Base-by-base conservation (phyloP, 1,140 invertebrate genomes). In the Hyposmocoma kahamanoa region DNA sequence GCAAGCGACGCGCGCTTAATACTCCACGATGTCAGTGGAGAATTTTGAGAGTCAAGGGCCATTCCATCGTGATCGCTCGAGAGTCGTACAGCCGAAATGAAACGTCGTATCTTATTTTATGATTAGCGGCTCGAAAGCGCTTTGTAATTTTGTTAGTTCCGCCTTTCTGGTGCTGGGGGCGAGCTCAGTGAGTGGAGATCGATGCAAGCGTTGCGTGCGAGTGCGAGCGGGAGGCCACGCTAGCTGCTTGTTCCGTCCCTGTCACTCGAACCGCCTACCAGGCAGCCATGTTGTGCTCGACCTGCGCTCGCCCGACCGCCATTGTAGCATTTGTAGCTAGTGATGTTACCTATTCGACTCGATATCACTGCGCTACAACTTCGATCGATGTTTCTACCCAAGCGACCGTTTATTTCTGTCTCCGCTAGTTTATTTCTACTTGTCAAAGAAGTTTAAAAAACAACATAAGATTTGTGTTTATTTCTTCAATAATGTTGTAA, bases 21-120 rank as follows among this genome's bases (percentile, higher is more conserved):
- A 72, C 75, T 76, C 69, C 55, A 69, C 66, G 63, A 69, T 74
- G 82, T 77, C 72, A 71, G 77, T 82, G 53, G 72, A 82, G 72
- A 81, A 81, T 83, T 83, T 83, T 71, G 76, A 80, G 76, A 82
- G 82, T 83, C 80, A 77, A 85, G 79, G 82, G 72, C 79, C 78
- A 82, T 83, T 82, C 76, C 75, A 72, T 79, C 76, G 78, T 73
- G 79, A 85, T 83, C 79, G 75, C 74, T 81, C 62, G 74, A 80
- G 78, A 81, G 79, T 74, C 69, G 71, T 82, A 81, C 82, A 77
- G 67, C 82, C 76, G 79, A 82, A 83, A 83, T 85, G 82, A 85
- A 85, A 85, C 82, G 82, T 85, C 82, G 82, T 85, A 85, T 85
- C 82, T 85, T 85, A 84, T 85, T 83, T 85, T 84, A 84, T 85